These are phyloP conservation scores for Parauchenoglanis ngamensis DNA, from an alignment of 2,797 vertebrate species.

Conservation along the genomic window DNA sequence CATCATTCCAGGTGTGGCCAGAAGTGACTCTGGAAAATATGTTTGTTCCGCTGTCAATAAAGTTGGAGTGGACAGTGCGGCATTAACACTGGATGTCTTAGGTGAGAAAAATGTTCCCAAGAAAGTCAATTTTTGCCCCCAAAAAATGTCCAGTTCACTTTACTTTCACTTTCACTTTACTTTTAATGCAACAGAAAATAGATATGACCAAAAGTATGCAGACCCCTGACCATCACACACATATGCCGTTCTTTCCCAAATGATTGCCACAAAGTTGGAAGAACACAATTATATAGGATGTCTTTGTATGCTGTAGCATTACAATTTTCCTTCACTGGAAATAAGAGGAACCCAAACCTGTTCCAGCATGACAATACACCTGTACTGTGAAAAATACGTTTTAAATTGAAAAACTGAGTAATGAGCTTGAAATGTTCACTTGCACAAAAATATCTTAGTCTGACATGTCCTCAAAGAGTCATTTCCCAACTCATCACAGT, in stretches of 20 bases:
- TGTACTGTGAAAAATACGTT: conserved; percentile 25
- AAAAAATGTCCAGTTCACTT: no score
- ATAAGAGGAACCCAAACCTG: neutral
- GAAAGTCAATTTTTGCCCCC: no score
- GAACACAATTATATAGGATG: neutral
- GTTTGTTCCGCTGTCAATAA: conserved; percentile 73
- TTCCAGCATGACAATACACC: no score
- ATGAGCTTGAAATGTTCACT: neutral
- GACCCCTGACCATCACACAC: neutral
- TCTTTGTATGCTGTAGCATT: neutral
- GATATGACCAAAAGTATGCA: neutral
- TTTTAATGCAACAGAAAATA: conserved; percentile 35
- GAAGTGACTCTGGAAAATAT: conserved; percentile 71
- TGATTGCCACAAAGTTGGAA: neutral
- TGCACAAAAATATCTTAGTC: neutral
- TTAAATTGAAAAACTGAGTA: neutral
- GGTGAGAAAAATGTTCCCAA: conserved; percentile 60
- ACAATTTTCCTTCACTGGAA: neutral
- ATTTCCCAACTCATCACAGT: neutral
- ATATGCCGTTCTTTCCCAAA: neutral
- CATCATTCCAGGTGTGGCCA: conserved; percentile 66
- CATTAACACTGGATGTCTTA: conserved; percentile 68
- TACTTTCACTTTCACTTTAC: no score
- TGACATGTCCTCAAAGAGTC: neutral
- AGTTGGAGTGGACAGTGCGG: conserved; percentile 63